A percentile compares a stretch with the other conserved stretches of the same genome.
These are phyloP conservation scores for Harpegnathos saltator DNA, from an alignment of 1,140 invertebrate genomes.

Conservation along the genomic window DNA sequence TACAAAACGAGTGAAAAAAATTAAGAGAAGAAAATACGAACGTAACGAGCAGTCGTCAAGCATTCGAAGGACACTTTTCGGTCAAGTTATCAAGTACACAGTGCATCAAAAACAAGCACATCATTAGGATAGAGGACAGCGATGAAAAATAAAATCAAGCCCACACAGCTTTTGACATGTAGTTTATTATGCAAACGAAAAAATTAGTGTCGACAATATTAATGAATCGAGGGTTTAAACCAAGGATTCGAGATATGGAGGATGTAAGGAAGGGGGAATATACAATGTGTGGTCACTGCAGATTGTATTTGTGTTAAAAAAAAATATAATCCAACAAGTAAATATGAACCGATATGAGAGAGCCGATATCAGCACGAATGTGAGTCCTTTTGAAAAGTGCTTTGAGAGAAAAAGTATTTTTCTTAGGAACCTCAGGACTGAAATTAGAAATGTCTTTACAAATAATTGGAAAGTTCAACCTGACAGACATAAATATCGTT, in stretches of 20 bases:
- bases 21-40: background rate
- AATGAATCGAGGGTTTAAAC: constrained; percentile 2
- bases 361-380: too few relatives aligned
- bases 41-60: background rate
- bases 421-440: too few relatives aligned
- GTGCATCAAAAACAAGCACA: background rate
- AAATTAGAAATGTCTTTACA: too few relatives aligned
- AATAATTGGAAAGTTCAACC: background rate
- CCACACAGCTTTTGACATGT: background rate
- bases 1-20: background rate
- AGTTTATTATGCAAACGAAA: constrained; percentile 13
- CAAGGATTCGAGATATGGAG: background rate
- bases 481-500: background rate
- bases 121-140: background rate
- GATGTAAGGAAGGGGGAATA: constrained; percentile 1
- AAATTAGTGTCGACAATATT: background rate
- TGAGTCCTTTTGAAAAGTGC: too few relatives aligned
- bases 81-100: background rate
- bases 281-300: background rate
- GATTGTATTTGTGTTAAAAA: background rate
- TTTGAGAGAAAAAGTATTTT: too few relatives aligned
- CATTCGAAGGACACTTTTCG: background rate
- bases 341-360: too few relatives aligned
- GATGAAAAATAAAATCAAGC: background rate
- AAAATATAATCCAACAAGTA: too few relatives aligned